phyloP scores from a whole-genome alignment of 2,888 invertebrate genomes.

The Mythimna loreyi region DNA sequence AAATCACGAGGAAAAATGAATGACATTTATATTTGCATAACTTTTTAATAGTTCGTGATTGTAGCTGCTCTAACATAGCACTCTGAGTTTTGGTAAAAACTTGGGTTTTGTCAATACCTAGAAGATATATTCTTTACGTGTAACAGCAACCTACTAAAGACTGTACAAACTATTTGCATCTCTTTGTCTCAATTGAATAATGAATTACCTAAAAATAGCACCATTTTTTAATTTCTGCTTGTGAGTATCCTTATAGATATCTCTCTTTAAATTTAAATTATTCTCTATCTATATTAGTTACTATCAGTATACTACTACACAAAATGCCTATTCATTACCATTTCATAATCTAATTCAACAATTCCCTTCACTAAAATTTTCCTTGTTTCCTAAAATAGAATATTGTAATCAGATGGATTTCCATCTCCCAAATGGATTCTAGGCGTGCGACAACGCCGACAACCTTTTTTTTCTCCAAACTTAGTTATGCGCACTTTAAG shows the following conservation, averaged over 20 bases:
- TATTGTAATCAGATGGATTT: constrained; percentile 51
- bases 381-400: constrained; percentile 38
- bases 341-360: constrained; percentile 38
- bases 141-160: background rate
- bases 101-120: background rate
- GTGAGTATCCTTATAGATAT: background rate
- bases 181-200: background rate
- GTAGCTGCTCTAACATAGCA: background rate
- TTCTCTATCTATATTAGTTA: too few relatives aligned
- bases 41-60: too few relatives aligned
- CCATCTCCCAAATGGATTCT: constrained; percentile 55
- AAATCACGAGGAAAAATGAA: too few relatives aligned
- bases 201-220: background rate
- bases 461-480: constrained; percentile 46
- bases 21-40: too few relatives aligned
- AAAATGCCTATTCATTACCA: constrained; percentile 14
- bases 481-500: constrained; percentile 48
- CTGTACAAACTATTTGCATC: background rate
- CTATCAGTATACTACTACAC: background rate
- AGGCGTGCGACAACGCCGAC: constrained; percentile 35
- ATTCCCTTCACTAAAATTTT: constrained; percentile 18
- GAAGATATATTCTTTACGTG: background rate
- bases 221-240: background rate
- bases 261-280: too few relatives aligned
- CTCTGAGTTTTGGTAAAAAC: background rate